These are phyloP conservation scores for Lithobates sylvaticus DNA, from an alignment of 2,797 vertebrate species.

Conservation along the genomic window DNA sequence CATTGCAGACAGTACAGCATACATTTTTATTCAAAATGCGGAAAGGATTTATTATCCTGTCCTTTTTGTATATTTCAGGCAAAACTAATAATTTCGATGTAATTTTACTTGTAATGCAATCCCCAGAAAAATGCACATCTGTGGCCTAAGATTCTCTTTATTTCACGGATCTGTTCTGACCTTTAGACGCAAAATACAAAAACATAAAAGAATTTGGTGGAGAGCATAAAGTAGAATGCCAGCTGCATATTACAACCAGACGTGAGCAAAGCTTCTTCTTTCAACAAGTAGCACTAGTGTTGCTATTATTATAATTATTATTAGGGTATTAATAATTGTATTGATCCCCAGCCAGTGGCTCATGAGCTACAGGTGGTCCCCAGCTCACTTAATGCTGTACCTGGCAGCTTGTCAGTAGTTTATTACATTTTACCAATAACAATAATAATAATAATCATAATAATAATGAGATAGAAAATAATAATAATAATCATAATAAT, in stretches of 20 bases:
- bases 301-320: not conserved
- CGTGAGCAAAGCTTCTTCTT: not conserved
- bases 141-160: not conserved
- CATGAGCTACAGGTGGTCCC: too few species aligned
- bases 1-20: not conserved
- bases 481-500: too few species aligned
- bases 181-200: conserved; percentile 24
- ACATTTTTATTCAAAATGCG: not conserved
- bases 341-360: too few species aligned
- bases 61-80: not conserved
- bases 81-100: conserved; percentile 3
- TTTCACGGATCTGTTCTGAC: conserved; percentile 30
- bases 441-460: too few species aligned
- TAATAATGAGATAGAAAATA: too few species aligned
- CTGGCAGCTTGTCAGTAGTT: too few species aligned
- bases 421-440: too few species aligned
- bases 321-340: not conserved
- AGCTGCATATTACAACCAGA: not conserved
- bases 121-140: conserved; percentile 19
- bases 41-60: conserved; percentile 1
- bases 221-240: conserved; percentile 15
- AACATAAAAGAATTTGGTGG: conserved; percentile 9
- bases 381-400: too few species aligned
- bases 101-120: conserved; percentile 12
- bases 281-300: not conserved